Base-by-base conservation (phyloP, 2,113 vertebrate species). In the Mesembrinibis cayennensis region DNA sequence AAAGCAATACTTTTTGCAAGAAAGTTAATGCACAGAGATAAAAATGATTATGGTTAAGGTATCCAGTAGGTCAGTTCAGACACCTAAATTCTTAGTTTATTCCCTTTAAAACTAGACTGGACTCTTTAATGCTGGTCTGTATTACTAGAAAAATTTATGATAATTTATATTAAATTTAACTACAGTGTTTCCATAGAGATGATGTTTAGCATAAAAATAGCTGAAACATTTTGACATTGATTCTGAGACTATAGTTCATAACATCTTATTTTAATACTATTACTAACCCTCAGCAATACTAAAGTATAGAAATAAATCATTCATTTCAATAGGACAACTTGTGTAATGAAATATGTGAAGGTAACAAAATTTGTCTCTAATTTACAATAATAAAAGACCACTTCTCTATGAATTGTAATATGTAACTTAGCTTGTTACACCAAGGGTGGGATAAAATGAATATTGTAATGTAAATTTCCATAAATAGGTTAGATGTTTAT, bases 151-250 rank as follows among this genome's bases (percentile, higher is more conserved):
- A 61, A 72, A 82, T 47, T 82, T 67, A 11, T 70, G 74, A 59
- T 74, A 76, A 95, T 91, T 82, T 40, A 23, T 62, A 84, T 87
- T 52, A 72, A 95, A 89, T 89, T 78, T 87, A 84, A 92, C 83
- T 47, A 77, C 22, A 8, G 44, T 13, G 91, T 97, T 96, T 93
- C 93, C 90, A 94, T 96, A 96, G 95, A n/a, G 71, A 97, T 94
- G 20, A 30, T 80, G 88, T 90, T 95, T 93, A 91, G 63, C 71
- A 73, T 82, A 90, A 95, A 96, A 97, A 95, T 85, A 95, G 81
- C 94, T 91, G 91, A 84, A 95, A 87, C 87, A 89, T 95, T 91
- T 94, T 95, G 94, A 89, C 78, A 66, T 79, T n/a, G 61, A 83
- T 87, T 78, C 76, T 8, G 2, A 95, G 91, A 70, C 77, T 10